Conservation (phyloP, 2,797 vertebrate species). For the Ptychobarbus kaznakovi region DNA sequence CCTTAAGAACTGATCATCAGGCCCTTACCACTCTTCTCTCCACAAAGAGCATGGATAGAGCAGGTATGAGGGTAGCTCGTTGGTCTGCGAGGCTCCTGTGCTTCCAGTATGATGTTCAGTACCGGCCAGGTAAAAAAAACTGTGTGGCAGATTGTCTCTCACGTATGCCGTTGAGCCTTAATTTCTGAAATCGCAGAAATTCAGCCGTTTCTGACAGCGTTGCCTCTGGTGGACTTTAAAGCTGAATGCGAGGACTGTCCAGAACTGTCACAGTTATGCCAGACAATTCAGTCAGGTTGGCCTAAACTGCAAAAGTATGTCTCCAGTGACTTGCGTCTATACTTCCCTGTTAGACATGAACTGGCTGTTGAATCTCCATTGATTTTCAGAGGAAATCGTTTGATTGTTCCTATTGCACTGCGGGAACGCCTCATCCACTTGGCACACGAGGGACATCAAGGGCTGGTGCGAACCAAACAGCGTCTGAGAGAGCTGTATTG, state of each 20-base stretch:
- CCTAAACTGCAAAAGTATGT: slow-evolving; percentile 1
- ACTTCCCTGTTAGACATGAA: not conserved
- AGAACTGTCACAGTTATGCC: not conserved
- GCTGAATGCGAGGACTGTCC: not conserved
- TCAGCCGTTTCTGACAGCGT: not conserved
- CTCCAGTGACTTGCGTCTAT: not conserved
- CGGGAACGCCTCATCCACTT: not conserved
- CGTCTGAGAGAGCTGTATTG: not conserved
- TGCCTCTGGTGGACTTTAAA: not conserved
- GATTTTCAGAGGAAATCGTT: not conserved
- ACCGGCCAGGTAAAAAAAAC: not conserved
- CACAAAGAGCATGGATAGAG: slow-evolving; percentile 31
- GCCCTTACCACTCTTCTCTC: slow-evolving; percentile 30
- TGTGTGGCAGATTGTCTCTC: slow-evolving; percentile 8
- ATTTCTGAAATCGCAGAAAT: not conserved
- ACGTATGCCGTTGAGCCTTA: not conserved
- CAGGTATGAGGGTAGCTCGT: slow-evolving; percentile 15
- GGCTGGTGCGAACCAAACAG: not conserved
- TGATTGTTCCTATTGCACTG: not conserved
- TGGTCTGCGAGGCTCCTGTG: slow-evolving; percentile 17
- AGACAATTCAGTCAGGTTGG: not conserved
- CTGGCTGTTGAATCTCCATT: not conserved
- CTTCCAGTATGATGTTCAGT: slow-evolving; percentile 21
- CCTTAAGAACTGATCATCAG: not conserved
- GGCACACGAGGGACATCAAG: too few relatives aligned